A percentile compares a stretch with the other conserved stretches of the same genome.
These are phyloP conservation scores for Pachypeltis micranthus DNA, from an alignment of 1,140 invertebrate species.

Conservation along the genomic window DNA sequence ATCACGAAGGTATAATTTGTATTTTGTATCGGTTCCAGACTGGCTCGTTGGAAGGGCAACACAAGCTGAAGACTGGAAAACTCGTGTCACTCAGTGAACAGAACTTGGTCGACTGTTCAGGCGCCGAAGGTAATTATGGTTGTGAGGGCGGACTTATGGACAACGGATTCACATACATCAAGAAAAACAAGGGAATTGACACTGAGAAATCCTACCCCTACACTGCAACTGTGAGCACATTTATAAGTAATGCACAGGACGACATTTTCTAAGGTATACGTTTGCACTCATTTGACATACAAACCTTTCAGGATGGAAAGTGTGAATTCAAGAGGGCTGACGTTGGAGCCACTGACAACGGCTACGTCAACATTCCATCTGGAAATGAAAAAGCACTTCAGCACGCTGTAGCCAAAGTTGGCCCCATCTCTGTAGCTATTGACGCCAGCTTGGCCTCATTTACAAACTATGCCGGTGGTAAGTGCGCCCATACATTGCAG, in stretches of 20 bases:
- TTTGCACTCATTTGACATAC: no score
- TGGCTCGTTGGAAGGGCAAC: conserved; percentile 89
- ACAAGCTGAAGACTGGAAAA: conserved; percentile 70
- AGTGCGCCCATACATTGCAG: no score
- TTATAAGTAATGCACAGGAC: no score
- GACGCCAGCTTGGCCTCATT: conserved; percentile 67
- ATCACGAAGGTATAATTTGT: no score
- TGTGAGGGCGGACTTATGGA: conserved; percentile 95
- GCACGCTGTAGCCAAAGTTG: conserved; percentile 62
- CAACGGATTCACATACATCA: conserved; percentile 82
- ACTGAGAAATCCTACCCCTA: conserved; percentile 88
- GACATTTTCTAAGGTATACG: no score
- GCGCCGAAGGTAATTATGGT: conserved; percentile 82
- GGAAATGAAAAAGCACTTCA: conserved; percentile 57
- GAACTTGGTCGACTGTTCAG: conserved; percentile 91
- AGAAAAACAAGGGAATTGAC: conserved; percentile 78
- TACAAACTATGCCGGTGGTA: conserved; percentile 63
- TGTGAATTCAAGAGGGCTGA: conserved; percentile 56
- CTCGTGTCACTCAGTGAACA: conserved; percentile 92
- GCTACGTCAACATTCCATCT: conserved; percentile 65
- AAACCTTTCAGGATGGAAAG: conserved; percentile 40
- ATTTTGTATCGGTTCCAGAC: no score
- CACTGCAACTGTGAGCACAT: conserved; percentile 1
- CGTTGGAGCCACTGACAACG: conserved; percentile 72
- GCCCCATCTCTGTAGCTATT: conserved; percentile 63